These are phyloP conservation scores for Oscheius sp. DNA, from an alignment of 2,888 invertebrate species.

Conservation along the genomic window DNA sequence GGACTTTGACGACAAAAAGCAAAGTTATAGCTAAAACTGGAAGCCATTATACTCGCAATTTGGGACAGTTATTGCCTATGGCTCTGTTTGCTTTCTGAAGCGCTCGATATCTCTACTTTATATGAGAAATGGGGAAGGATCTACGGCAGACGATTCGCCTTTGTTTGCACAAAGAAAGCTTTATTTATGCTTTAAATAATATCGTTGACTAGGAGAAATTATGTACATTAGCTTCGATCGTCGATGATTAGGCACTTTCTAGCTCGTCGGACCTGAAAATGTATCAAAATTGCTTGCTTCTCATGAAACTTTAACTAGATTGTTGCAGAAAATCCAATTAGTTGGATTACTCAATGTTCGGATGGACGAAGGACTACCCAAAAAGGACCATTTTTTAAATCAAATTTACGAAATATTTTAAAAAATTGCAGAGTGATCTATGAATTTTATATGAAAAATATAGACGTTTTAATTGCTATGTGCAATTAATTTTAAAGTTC, in stretches of 20 bases:
- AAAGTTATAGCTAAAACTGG: not conserved
- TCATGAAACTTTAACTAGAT: no score
- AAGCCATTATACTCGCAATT: slow-evolving; percentile 1
- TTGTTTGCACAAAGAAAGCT: no score
- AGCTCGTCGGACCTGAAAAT: not conserved
- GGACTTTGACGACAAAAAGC: not conserved
- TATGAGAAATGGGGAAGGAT: not conserved
- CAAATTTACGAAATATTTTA: no score
- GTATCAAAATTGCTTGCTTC: not conserved
- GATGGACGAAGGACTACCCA: not conserved
- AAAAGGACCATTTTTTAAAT: no score
- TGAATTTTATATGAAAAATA: no score
- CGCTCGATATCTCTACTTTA: not conserved
- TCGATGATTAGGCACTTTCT: not conserved
- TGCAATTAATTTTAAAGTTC: no score
- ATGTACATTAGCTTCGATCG: no score
- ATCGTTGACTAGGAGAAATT: no score
- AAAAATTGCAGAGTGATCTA: no score
- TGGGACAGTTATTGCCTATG: not conserved
- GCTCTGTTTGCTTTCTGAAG: not conserved
- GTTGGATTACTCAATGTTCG: not conserved
- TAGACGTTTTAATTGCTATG: no score
- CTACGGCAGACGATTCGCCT: no score
- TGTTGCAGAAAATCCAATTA: not conserved
- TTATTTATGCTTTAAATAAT: no score